Evolutionary conservation across 2,888 invertebrate species (phyloP), one percentile per base, ranked within the genome.

Genomic region (Limnephilus auricula): DNA sequence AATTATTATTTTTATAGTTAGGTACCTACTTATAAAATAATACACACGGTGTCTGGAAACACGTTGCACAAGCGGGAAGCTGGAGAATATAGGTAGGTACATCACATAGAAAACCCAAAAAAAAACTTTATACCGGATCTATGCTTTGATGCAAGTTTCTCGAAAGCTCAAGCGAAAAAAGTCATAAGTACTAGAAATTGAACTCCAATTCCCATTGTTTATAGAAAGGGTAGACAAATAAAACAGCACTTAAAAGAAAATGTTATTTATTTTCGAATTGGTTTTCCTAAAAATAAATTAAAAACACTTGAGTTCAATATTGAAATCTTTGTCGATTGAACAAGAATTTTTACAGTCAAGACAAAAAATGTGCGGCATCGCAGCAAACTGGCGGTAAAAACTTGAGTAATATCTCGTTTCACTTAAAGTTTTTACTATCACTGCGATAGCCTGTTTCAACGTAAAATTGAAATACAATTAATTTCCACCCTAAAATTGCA

Each of bases 251-350:
- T 80, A 80, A 80, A 83, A 83, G 37, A 83, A 83, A 88, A 88
- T 40, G 78, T 78, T 15, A 40, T 88, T 88, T 79, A 79, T 88
- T 88, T 78, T 88, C 65, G 32, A 65, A 78, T 86, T 86, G 40
- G 65, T 86, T 86, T 86, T 86, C 79, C 87, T 88, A 88, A 79
- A 88, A 88, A 88, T 88, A 88, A 88, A 88, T 88, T 78, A 88
- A 88, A 78, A 88, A 88, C 40, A 78, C 34, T 88, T 15, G n/a
- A 88, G 32, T 82, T 88, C 78, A 88, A 86, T 78, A 78, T 88
- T 32, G 13, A 25, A 88, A 88, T 65, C 32, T 37, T 37, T 18
- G 31, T 88, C 87, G 37, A 88, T 78, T 78, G 79, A 78, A 37
- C 79, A 78, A 88, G 87, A 88, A 79, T n/a, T 88, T 88, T 65